These are phyloP conservation scores for Bergia puertoricense DNA, from an alignment of 92 coral and sea anemone species.

Conservation along the genomic window DNA sequence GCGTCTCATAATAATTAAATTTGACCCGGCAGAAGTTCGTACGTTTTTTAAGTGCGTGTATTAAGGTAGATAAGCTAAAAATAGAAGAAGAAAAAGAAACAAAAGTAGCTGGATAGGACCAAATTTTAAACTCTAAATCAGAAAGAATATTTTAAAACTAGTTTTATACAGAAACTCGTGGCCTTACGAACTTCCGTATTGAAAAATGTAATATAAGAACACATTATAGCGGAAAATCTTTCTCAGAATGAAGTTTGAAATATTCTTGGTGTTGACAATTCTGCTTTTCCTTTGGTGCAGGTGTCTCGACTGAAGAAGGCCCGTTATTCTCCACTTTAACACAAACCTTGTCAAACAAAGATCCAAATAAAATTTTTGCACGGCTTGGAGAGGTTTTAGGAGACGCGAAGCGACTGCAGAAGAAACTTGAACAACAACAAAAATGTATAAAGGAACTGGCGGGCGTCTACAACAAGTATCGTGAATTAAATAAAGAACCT, in stretches of 20 bases:
- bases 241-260: too few species aligned
- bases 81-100: too few species aligned
- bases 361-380: background rate
- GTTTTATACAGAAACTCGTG: too few species aligned
- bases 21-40: background rate
- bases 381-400: slow-evolving; percentile 9
- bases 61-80: too few species aligned
- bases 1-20: too few species aligned
- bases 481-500: background rate
- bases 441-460: slow-evolving; percentile 23
- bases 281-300: background rate
- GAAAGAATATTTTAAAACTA: too few species aligned
- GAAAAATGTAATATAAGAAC: too few species aligned
- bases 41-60: too few species aligned
- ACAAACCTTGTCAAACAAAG: background rate
- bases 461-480: background rate
- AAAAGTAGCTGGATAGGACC: too few species aligned
- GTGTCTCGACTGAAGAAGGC: slow-evolving; percentile 14
- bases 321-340: background rate
- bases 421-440: slow-evolving; percentile 25
- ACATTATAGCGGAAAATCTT: too few species aligned
- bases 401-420: slow-evolving; percentile 2
- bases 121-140: too few species aligned
- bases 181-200: too few species aligned
- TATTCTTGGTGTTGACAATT: background rate